These are phyloP conservation scores for Anhinga rufa DNA, from an alignment of 2,113 vertebrate species.

Conservation along the genomic window DNA sequence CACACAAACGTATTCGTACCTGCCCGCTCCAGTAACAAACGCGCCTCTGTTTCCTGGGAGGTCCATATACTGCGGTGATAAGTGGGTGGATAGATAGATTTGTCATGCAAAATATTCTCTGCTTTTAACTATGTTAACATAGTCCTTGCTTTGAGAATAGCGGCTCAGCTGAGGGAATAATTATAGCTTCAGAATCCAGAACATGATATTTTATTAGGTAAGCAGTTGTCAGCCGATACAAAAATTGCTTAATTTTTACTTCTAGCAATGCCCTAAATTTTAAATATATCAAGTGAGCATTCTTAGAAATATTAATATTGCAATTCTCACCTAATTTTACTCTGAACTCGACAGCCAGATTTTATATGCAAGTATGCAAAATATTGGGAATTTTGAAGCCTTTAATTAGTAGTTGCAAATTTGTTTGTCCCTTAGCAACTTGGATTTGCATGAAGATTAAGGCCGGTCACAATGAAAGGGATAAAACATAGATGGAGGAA, in stretches of 20 bases:
- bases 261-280: slow-evolving; percentile 23
- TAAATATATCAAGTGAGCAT: background rate
- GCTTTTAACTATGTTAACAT: slow-evolving; percentile 24
- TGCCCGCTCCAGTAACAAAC: background rate
- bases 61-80: background rate
- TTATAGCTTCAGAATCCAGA: slow-evolving; percentile 36
- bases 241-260: slow-evolving; percentile 42
- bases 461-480: slow-evolving; percentile 30
- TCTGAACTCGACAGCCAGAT: background rate
- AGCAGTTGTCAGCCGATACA: slow-evolving; percentile 33
- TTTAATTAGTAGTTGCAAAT: slow-evolving; percentile 59
- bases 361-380: background rate
- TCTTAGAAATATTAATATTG: slow-evolving; percentile 6
- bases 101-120: slow-evolving; percentile 19
- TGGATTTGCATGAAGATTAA: slow-evolving; percentile 66
- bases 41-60: background rate
- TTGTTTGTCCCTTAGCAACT: slow-evolving; percentile 47
- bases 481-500: slow-evolving; percentile 10
- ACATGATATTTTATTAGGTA: slow-evolving; percentile 38
- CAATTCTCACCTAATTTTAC: background rate
- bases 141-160: slow-evolving; percentile 34
- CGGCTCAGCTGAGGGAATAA: slow-evolving; percentile 48
- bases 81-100: background rate
- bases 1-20: background rate
- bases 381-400: slow-evolving; percentile 11